These are phyloP conservation scores for Trypoxylon attenuatum DNA, from an alignment of 2,888 invertebrate species.

Conservation along the genomic window DNA sequence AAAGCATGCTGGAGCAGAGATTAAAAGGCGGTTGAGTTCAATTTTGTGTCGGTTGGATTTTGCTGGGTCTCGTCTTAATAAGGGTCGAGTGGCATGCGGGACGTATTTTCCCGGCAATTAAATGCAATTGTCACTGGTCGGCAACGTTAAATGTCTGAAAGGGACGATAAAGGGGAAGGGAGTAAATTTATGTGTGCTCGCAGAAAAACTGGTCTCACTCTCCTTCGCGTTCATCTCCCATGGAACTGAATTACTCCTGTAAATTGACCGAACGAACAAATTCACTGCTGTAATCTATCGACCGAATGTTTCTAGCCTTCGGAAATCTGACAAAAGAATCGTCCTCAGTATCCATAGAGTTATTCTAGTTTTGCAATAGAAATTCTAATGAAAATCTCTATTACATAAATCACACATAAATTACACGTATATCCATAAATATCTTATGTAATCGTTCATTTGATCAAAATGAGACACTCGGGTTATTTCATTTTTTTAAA, in stretches of 20 bases:
- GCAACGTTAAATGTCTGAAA: slow-evolving; percentile 37
- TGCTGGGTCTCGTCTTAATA: neutral
- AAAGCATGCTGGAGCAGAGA: too few species aligned
- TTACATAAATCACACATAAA: too few species aligned
- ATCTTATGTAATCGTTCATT: too few species aligned
- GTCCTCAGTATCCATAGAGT: too few species aligned
- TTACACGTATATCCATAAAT: too few species aligned
- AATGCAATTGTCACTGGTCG: slow-evolving; percentile 44
- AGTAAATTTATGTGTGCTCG: slow-evolving; percentile 34
- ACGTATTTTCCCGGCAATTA: slow-evolving; percentile 41
- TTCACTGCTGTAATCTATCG: too few species aligned
- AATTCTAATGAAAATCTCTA: too few species aligned
- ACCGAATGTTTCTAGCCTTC: too few species aligned
- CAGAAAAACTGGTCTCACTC: slow-evolving; percentile 6
- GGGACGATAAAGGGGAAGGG: slow-evolving; percentile 4
- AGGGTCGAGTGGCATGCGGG: neutral
- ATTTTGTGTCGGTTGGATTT: neutral
- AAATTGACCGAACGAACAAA: slow-evolving; percentile 41
- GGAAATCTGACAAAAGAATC: too few species aligned
- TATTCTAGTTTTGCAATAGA: too few species aligned
- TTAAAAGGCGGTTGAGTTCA: neutral
- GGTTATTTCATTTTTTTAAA: too few species aligned
- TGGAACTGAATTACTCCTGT: slow-evolving; percentile 27
- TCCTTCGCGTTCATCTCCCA: neutral
- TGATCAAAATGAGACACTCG: too few species aligned